Conservation (phyloP, 1,140 invertebrate genomes). For the fruit fly (Drosophila melanogaster) region Release_6_plus_ISO1_MT NT_033779.5:9156001-9156500, state of each 20-base stretch:
- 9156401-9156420: constrained; percentile 41
- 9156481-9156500: constrained; percentile 83
- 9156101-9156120: constrained; percentile 51
- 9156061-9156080: constrained; percentile 22
- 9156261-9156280: constrained; percentile 71
- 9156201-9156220: constrained; percentile 52
- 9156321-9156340: constrained; percentile 21
- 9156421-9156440: constrained; percentile 21
- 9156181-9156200: constrained; percentile 50
- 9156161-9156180: constrained; percentile 48
- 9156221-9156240: constrained; percentile 13
- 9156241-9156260: background rate
- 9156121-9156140: too few species aligned
- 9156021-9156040: constrained; percentile 22
- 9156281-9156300: constrained; percentile 70
- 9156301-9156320: constrained; percentile 45
- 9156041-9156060: constrained; percentile 23
- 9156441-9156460: constrained; percentile 16
- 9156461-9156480: constrained; percentile 20
- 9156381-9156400: constrained; percentile 56
- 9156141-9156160: constrained; percentile 56
- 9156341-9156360: constrained; percentile 21
- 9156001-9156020: constrained; percentile 19
- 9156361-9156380: constrained; percentile 23
- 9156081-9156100: constrained; percentile 45